Conservation (phyloP, 2,797 vertebrate genomes). For the Tapera naevia region DNA sequence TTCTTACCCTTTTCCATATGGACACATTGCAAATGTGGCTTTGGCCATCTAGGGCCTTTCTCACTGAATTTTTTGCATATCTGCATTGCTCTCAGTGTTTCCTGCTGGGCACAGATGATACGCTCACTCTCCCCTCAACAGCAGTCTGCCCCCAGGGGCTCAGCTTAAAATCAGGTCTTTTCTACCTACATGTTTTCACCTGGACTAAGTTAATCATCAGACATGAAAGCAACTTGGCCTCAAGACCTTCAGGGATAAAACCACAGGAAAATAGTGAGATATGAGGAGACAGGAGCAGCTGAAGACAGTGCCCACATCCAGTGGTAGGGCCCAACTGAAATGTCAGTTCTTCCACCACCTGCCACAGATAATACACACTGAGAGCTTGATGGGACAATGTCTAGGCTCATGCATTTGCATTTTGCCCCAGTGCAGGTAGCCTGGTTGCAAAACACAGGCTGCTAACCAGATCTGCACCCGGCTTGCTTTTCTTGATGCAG, state of each 20-base stretch:
- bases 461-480: background rate
- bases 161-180: background rate
- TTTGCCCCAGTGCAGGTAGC: background rate
- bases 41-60: background rate
- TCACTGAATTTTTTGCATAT: background rate
- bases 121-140: background rate
- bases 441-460: background rate
- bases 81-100: background rate
- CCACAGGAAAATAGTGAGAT: rapidly evolving
- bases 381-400: rapidly evolving
- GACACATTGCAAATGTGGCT: background rate
- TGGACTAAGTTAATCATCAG: background rate
- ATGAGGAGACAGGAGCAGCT: background rate
- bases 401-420: rapidly evolving
- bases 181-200: background rate
- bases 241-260: background rate
- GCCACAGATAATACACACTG: background rate
- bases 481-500: background rate
- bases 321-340: background rate
- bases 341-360: rapidly evolving
- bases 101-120: background rate
- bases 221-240: background rate
- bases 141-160: rapidly evolving
- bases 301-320: background rate
- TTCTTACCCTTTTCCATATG: background rate